Evolutionary conservation across 2,888 invertebrate species (phyloP).

Genomic region (Caenorhabditis sinica): DNA sequence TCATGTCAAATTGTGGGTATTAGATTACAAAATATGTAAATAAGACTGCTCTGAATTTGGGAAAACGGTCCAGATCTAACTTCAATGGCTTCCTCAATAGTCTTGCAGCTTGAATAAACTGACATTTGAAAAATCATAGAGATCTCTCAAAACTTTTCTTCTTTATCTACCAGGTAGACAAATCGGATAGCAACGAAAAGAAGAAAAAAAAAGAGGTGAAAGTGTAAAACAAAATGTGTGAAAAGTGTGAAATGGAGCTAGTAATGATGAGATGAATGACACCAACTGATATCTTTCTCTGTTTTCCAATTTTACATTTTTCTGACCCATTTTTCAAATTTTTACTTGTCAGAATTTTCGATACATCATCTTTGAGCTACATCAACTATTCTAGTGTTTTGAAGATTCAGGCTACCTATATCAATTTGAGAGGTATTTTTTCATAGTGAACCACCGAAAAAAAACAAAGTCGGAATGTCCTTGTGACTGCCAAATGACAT

Average conservation of each 20-base stretch:
- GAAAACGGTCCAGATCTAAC: no score
- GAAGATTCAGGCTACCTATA: neutral
- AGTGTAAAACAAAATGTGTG: constrained; percentile 24
- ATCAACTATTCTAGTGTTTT: constrained; percentile 2
- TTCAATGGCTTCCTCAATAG: no score
- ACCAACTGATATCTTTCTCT: constrained; percentile 27
- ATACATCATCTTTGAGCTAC: constrained; percentile 7
- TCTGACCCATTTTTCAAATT: neutral
- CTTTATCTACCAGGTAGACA: neutral
- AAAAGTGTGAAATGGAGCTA: constrained; percentile 32
- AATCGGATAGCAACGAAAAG: neutral
- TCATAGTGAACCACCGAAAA: constrained; percentile 16
- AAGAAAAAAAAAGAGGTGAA: neutral
- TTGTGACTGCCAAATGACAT: constrained; percentile 43
- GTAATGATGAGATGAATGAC: constrained; percentile 36
- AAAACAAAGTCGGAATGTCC: constrained; percentile 35
- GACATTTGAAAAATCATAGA: no score
- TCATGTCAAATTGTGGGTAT: neutral
- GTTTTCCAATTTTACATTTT: constrained; percentile 13
- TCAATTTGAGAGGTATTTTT: neutral
- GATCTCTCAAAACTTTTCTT: neutral
- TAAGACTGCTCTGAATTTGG: no score
- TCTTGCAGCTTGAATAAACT: no score
- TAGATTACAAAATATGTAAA: no score
- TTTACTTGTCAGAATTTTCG: neutral